phyloP scores from a whole-genome alignment of 1,140 invertebrate species.

The Drusus annulatus region DNA sequence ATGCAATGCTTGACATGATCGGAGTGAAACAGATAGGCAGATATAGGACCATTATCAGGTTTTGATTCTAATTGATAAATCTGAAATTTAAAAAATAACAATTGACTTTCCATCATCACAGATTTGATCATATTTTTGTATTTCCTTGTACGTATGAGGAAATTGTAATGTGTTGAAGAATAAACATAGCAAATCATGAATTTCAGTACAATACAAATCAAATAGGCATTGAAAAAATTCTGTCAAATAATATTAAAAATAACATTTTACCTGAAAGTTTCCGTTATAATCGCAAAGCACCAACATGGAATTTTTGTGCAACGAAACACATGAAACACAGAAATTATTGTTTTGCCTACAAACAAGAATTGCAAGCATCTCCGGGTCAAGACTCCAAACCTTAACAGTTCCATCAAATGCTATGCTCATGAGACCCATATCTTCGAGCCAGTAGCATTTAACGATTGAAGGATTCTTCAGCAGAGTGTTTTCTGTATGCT shows the following conservation, averaged over 20 bases:
- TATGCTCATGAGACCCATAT: constrained; percentile 42
- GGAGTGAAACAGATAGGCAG: constrained; percentile 3
- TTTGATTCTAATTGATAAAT: constrained; percentile 31
- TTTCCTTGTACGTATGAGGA: no score
- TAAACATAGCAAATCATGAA: no score
- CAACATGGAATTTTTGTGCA: constrained; percentile 35
- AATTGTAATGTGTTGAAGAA: no score
- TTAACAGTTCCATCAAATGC: constrained; percentile 45
- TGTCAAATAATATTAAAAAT: not conserved
- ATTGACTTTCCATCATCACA: no score
- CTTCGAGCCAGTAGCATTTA: constrained; percentile 49
- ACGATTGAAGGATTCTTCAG: constrained; percentile 36
- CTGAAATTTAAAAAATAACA: not conserved
- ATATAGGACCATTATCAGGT: constrained; percentile 2
- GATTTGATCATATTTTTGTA: no score
- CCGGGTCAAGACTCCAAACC: constrained; percentile 44
- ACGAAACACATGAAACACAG: constrained; percentile 35
- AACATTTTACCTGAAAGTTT: constrained; percentile 45
- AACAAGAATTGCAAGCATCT: constrained; percentile 36
- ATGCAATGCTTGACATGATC: constrained; percentile 32
- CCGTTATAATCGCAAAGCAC: constrained; percentile 43
- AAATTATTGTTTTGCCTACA: constrained; percentile 36
- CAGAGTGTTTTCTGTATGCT: not conserved
- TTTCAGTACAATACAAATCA: no score
- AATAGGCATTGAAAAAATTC: no score